phyloP scores from a whole-genome alignment of 2,113 vertebrate genomes.

The Clarias macrocephalus region DNA sequence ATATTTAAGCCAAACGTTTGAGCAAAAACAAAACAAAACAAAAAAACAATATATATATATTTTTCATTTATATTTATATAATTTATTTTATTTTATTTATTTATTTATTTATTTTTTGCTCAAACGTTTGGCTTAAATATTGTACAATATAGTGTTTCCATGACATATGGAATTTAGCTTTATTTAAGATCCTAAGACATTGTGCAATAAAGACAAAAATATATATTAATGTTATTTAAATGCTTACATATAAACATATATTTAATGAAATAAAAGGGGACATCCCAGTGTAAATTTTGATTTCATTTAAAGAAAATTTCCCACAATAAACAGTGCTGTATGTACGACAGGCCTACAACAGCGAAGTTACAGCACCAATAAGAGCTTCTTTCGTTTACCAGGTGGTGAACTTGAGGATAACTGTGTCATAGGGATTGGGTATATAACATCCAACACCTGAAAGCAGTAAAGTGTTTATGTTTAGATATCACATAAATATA shows the following conservation, averaged over 20 bases:
- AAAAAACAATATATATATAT: too few species aligned
- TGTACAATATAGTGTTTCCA: too few species aligned
- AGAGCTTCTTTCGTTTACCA: neutral
- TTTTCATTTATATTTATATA: too few species aligned
- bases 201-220: neutral
- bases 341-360: neutral
- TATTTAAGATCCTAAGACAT: neutral
- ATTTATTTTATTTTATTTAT: too few species aligned
- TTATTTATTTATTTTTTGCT: too few species aligned
- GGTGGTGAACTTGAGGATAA: constrained; percentile 33
- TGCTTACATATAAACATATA: neutral
- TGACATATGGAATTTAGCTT: too few species aligned
- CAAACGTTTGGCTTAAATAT: too few species aligned
- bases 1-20: too few species aligned
- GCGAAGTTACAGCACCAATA: neutral
- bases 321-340: neutral
- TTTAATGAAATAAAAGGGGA: neutral
- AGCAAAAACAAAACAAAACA: too few species aligned
- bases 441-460: constrained; percentile 46
- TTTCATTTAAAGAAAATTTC: neutral
- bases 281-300: neutral
- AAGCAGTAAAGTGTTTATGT: neutral
- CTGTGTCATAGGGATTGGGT: constrained; percentile 11
- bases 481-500: neutral
- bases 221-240: neutral